phyloP scores from a whole-genome alignment of 2,888 invertebrate genomes.

The Cosmorhoe ocellata region DNA sequence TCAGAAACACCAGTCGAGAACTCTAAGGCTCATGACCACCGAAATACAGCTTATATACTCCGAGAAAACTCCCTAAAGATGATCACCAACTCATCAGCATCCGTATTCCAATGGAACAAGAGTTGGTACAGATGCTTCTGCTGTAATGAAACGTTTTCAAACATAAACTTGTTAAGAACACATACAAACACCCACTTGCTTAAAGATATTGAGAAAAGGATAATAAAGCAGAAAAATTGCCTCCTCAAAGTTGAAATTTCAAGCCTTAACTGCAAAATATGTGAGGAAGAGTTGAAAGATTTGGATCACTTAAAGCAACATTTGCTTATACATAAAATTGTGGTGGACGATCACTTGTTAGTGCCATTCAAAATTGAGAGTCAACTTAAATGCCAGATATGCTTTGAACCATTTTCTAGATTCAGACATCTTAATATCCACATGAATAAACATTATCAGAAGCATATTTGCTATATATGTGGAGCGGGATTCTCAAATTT shows the following conservation, averaged over 20 bases:
- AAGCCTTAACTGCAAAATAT: conserved; percentile 56
- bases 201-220: conserved; percentile 58
- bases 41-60: conserved; percentile 55
- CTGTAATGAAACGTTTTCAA: conserved; percentile 64
- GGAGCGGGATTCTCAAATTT: conserved; percentile 67
- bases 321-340: conserved; percentile 48
- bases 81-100: conserved; percentile 60
- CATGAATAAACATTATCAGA: conserved; percentile 69
- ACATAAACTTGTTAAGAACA: conserved; percentile 49
- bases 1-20: neutral
- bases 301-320: conserved; percentile 50
- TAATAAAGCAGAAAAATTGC: conserved; percentile 63
- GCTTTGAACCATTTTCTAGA: conserved; percentile 49
- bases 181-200: conserved; percentile 56
- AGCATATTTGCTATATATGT: conserved; percentile 68
- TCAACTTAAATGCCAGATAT: conserved; percentile 60
- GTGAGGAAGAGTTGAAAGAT: conserved; percentile 39
- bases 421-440: conserved; percentile 68
- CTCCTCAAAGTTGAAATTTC: conserved; percentile 69
- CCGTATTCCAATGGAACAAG: conserved; percentile 70
- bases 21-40: too few species aligned
- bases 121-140: conserved; percentile 68
- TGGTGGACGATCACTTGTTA: conserved; percentile 55
- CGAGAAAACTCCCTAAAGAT: conserved; percentile 79
- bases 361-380: conserved; percentile 64